A percentile compares a stretch with the other conserved stretches of the same genome.
Conservation (phyloP, 2,113 vertebrate genomes). For the Petroica traversi region DNA sequence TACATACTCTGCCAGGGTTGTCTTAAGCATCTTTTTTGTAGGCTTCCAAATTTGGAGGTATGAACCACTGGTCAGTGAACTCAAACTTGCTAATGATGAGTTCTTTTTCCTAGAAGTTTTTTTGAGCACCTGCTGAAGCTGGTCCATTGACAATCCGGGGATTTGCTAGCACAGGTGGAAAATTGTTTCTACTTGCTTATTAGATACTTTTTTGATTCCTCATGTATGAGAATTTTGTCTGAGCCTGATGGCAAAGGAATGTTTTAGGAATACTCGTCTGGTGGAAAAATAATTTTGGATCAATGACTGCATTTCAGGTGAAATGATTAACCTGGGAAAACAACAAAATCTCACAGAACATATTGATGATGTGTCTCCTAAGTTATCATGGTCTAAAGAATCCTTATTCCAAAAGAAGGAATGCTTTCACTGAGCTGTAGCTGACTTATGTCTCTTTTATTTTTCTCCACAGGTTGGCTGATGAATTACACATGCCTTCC, state of each 20-base stretch:
- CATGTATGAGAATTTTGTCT: not conserved
- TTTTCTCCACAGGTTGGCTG: slow-evolving; percentile 79
- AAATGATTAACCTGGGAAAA: not conserved
- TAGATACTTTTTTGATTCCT: not conserved
- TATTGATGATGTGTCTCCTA: not conserved
- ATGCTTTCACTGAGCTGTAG: not conserved
- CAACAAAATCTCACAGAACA: not conserved
- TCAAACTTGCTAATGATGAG: not conserved
- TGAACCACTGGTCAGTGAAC: not conserved
- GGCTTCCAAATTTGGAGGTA: not conserved
- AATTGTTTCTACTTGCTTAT: not conserved
- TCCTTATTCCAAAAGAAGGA: not conserved
- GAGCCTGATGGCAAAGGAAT: not conserved
- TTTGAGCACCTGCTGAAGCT: fast-evolving
- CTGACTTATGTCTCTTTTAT: not conserved
- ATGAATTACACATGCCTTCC: slow-evolving; percentile 90
- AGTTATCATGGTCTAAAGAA: not conserved
- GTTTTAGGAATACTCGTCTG: not conserved
- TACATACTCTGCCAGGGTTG: not conserved
- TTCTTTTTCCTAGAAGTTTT: not conserved
- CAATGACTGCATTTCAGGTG: not conserved
- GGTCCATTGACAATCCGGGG: not conserved
- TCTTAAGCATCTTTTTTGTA: not conserved
- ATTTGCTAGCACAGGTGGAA: not conserved
- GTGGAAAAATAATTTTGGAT: not conserved